Conservation (phyloP, 2,888 invertebrate species). For the Stictocephala bisonia region DNA sequence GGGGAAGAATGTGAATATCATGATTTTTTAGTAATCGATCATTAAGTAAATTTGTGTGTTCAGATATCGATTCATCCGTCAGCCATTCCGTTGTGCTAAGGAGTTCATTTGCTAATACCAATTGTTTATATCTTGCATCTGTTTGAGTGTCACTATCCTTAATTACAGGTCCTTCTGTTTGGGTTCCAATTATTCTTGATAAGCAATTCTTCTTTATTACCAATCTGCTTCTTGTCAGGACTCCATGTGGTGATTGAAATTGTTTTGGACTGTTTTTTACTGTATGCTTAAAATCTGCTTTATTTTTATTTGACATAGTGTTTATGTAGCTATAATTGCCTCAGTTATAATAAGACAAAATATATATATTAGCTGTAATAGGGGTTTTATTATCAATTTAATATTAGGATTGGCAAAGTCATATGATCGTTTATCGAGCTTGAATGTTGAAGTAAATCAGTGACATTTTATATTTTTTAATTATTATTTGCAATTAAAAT, state of each 20-base stretch:
- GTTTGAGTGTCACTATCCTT: neutral
- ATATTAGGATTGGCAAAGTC: too few relatives aligned
- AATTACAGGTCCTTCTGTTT: neutral
- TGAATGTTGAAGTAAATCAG: too few relatives aligned
- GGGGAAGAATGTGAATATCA: neutral
- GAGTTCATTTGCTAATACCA: neutral
- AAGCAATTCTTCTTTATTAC: neutral
- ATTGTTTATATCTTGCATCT: neutral
- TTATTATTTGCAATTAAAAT: too few relatives aligned
- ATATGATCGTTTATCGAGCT: too few relatives aligned
- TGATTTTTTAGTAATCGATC: neutral
- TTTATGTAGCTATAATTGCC: too few relatives aligned
- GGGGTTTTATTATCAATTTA: too few relatives aligned
- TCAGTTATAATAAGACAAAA: too few relatives aligned
- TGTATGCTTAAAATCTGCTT: neutral
- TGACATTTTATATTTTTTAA: too few relatives aligned
- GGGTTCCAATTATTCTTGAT: neutral
- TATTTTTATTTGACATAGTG: too few relatives aligned
- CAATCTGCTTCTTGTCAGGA: neutral
- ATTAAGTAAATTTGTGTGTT: neutral
- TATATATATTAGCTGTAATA: too few relatives aligned
- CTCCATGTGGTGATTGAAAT: neutral
- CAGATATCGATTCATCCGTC: neutral
- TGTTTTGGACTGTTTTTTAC: neutral
- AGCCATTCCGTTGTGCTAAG: neutral